These are phyloP conservation scores for Amblyjoppa fuscipennis DNA, from an alignment of 2,888 invertebrate genomes.

Conservation along the genomic window DNA sequence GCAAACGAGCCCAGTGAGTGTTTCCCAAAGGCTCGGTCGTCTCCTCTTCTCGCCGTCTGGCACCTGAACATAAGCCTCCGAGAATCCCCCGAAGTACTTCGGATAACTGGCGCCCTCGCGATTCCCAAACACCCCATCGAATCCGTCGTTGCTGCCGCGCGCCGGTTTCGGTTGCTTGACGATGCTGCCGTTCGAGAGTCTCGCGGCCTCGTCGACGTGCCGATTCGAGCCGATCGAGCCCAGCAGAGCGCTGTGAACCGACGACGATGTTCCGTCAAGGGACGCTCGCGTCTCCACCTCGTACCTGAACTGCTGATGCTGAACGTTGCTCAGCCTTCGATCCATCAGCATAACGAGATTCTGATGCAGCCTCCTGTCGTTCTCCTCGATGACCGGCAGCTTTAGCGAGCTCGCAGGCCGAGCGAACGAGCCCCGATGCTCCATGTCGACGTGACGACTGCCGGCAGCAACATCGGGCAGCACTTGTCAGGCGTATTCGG, in stretches of 20 bases:
- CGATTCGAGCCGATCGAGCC: slow-evolving; percentile 63
- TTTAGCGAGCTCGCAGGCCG: slow-evolving; percentile 14
- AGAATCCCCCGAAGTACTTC: slow-evolving; percentile 53
- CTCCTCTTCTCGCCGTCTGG: slow-evolving; percentile 73
- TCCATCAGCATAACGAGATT: slow-evolving; percentile 81
- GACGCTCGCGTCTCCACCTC: slow-evolving; percentile 68
- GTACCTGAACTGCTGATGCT: slow-evolving; percentile 73
- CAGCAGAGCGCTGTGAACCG: slow-evolving; percentile 21
- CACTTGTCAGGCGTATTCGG: slow-evolving; percentile 90
- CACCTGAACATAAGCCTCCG: slow-evolving; percentile 46
- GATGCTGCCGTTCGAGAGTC: slow-evolving; percentile 55
- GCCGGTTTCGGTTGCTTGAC: slow-evolving; percentile 66
- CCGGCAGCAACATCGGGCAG: slow-evolving; percentile 58
- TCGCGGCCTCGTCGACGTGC: slow-evolving; percentile 3
- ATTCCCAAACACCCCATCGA: neutral
- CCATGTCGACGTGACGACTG: slow-evolving; percentile 44
- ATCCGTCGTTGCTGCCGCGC: slow-evolving; percentile 25
- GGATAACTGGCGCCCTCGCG: slow-evolving; percentile 31
- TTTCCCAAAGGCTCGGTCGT: slow-evolving; percentile 84
- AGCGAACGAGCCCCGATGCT: slow-evolving; percentile 44
- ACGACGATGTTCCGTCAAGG: slow-evolving; percentile 57
- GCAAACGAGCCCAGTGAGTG: slow-evolving; percentile 85
- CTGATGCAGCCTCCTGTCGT: slow-evolving; percentile 79
- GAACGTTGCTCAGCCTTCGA: slow-evolving; percentile 81
- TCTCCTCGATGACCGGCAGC: slow-evolving; percentile 72